These are phyloP conservation scores for Drosophila mayaguana DNA, from an alignment of 2,888 invertebrate species.

Conservation along the genomic window DNA sequence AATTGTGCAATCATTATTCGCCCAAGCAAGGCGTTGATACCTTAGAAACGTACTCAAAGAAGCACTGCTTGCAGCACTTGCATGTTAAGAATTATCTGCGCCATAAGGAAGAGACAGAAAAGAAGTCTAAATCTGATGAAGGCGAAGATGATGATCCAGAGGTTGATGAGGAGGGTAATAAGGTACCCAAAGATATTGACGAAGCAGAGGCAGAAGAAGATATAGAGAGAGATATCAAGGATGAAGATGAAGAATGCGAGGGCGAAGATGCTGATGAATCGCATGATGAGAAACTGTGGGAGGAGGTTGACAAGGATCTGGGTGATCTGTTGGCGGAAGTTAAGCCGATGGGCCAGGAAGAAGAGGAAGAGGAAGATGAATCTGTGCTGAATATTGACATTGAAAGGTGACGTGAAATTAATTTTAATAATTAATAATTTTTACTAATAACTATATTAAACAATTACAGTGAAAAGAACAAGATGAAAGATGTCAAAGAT, in stretches of 20 bases:
- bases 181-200: constrained; percentile 72
- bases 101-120: constrained; percentile 91
- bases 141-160: constrained; percentile 57
- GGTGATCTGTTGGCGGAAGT: constrained; percentile 91
- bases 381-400: constrained; percentile 85
- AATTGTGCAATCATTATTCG: constrained; percentile 91
- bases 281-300: constrained; percentile 91
- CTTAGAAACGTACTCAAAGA: constrained; percentile 88
- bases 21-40: constrained; percentile 87
- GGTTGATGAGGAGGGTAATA: constrained; percentile 39
- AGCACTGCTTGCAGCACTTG: constrained; percentile 91
- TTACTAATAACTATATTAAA: neutral
- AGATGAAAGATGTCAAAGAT: constrained; percentile 80
- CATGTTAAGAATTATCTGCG: constrained; percentile 92
- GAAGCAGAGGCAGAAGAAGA: constrained; percentile 86
- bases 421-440: neutral
- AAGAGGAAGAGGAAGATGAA: constrained; percentile 89
- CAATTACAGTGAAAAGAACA: constrained; percentile 86
- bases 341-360: constrained; percentile 88
- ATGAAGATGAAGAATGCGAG: constrained; percentile 85
- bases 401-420: constrained; percentile 85
- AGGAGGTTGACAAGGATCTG: constrained; percentile 92
- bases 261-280: constrained; percentile 87
- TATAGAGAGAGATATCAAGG: constrained; percentile 42
- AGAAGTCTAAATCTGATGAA: constrained; percentile 86